Percentiles rank a stretch among this genome's conserved stretches.
These are phyloP conservation scores for Pseudopipra pipra DNA, from an alignment of 2,113 vertebrate genomes.

Conservation along the genomic window DNA sequence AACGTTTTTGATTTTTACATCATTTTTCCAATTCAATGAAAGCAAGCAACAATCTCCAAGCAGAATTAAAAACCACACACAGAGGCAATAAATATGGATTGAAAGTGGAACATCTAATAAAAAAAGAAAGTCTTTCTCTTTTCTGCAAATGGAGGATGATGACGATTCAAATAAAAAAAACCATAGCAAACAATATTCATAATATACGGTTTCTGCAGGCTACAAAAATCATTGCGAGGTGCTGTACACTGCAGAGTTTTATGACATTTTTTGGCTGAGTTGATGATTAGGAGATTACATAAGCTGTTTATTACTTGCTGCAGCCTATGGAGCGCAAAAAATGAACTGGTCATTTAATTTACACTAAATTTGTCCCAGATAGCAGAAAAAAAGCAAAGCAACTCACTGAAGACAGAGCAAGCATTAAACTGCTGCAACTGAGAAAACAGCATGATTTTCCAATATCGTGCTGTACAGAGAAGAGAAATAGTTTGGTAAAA, in stretches of 20 bases:
- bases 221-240: constrained; percentile 57
- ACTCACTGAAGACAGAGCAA: constrained; percentile 31
- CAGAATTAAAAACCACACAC: constrained; percentile 12
- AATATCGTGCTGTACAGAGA: not conserved
- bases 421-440: constrained; percentile 8
- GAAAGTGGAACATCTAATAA: constrained; percentile 4
- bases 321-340: constrained; percentile 56
- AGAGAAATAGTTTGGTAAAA: constrained; percentile 24
- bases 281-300: constrained; percentile 68
- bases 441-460: constrained; percentile 23
- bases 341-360: constrained; percentile 66
- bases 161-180: constrained; percentile 47
- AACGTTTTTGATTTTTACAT: not conserved
- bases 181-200: constrained; percentile 46
- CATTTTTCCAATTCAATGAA: not conserved
- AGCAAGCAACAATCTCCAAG: not conserved
- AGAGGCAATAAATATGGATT: constrained; percentile 22
- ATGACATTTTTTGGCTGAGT: constrained; percentile 61
- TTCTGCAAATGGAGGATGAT: constrained; percentile 17
- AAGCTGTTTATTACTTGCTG: constrained; percentile 69
- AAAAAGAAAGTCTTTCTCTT: constrained; percentile 24
- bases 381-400: constrained; percentile 44
- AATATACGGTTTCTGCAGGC: constrained; percentile 34
- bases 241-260: constrained; percentile 48
- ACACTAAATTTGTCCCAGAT: constrained; percentile 52